Evolutionary conservation across 1,140 invertebrate genomes (phyloP).

Genomic region (Euwallacea similis): DNA sequence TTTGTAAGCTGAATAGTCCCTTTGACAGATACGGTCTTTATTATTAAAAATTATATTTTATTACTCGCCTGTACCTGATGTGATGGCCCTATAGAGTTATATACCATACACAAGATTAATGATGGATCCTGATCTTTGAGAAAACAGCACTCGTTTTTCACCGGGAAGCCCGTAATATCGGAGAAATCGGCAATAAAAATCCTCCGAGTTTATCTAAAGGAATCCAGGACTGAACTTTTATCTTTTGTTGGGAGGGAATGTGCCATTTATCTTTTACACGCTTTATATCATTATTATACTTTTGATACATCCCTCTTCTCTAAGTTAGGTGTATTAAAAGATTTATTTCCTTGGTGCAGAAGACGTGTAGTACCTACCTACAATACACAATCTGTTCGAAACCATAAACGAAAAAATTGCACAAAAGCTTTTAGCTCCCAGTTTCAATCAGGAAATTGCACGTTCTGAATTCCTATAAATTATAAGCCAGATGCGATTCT

Average conservation of each 20-base stretch:
- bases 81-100: constrained; percentile 2
- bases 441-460: not conserved
- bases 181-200: constrained; percentile 13
- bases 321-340: not conserved
- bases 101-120: constrained; percentile 3
- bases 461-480: constrained; percentile 5
- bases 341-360: too few relatives aligned
- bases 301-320: constrained; percentile 10
- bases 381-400: too few relatives aligned
- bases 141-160: constrained; percentile 17
- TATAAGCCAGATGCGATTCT: constrained; percentile 1
- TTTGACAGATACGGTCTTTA: not conserved
- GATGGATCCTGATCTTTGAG: constrained; percentile 8
- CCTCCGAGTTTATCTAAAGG: constrained; percentile 10
- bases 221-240: constrained; percentile 15
- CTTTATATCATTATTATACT: constrained; percentile 16
- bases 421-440: too few relatives aligned
- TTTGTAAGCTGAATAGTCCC: not conserved
- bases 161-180: constrained; percentile 11
- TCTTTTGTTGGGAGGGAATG: constrained; percentile 15
- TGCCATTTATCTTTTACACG: constrained; percentile 13
- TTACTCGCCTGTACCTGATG: not conserved
- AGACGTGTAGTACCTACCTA: too few relatives aligned
- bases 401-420: too few relatives aligned
- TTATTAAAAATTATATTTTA: not conserved